phyloP scores from a whole-genome alignment of 35 echinoderm and acorn worm genomes.

The Ophiothrix spiculata region DNA sequence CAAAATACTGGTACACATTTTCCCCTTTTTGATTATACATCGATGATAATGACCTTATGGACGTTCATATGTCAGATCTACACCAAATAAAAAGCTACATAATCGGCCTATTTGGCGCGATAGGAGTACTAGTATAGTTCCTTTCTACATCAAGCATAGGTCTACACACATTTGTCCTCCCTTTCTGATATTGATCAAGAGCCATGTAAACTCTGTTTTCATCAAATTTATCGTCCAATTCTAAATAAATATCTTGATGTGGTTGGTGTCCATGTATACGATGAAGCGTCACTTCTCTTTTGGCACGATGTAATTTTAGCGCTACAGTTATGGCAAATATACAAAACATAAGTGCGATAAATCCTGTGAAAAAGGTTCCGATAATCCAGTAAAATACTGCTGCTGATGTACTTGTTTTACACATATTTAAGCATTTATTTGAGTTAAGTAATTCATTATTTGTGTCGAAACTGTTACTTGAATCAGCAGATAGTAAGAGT shows the following conservation, averaged over 20 bases:
- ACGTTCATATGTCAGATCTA: no score
- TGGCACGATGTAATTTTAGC: neutral
- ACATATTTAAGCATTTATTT: neutral
- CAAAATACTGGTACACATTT: no score
- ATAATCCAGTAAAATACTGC: neutral
- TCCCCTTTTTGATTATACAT: no score
- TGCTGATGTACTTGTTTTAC: neutral
- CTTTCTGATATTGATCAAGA: neutral
- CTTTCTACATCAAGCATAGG: neutral
- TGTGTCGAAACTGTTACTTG: neutral
- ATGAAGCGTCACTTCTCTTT: neutral
- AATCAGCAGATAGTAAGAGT: no score
- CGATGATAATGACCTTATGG: no score
- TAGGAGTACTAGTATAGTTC: constrained; percentile 2
- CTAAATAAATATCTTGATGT: neutral
- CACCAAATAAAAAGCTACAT: no score
- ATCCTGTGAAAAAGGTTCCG: neutral
- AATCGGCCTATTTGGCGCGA: neutral
- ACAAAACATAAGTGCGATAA: neutral
- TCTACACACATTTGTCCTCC: neutral
- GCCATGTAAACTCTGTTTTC: neutral
- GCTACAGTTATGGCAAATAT: neutral
- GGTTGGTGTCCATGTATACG: neutral
- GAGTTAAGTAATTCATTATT: neutral
- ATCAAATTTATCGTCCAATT: neutral